phyloP scores from a whole-genome alignment of 2,888 invertebrate genomes.

The Chalcosyrphus nemorum region DNA sequence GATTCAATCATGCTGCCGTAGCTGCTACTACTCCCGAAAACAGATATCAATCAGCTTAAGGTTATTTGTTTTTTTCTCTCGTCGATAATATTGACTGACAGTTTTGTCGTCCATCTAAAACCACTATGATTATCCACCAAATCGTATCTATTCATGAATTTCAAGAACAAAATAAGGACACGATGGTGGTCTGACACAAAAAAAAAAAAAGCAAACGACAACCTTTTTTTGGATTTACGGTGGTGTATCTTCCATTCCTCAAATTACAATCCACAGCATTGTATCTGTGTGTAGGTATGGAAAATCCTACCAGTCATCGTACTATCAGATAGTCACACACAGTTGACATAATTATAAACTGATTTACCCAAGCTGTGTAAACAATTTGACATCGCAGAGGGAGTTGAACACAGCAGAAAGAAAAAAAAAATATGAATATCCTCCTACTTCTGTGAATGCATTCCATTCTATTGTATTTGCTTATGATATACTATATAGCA shows the following conservation, averaged over 20 bases:
- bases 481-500: slow-evolving; percentile 55
- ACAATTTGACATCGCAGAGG: slow-evolving; percentile 29
- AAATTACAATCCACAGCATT: slow-evolving; percentile 45
- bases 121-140: slow-evolving; percentile 40
- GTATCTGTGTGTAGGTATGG: not conserved
- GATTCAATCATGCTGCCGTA: slow-evolving; percentile 36
- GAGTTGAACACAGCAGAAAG: not conserved
- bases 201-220: slow-evolving; percentile 19
- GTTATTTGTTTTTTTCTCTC: not conserved
- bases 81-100: slow-evolving; percentile 63
- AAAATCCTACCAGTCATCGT: slow-evolving; percentile 23
- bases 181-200: slow-evolving; percentile 54
- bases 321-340: slow-evolving; percentile 30
- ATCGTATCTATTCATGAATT: slow-evolving; percentile 43
- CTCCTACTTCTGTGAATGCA: slow-evolving; percentile 42
- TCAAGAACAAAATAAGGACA: slow-evolving; percentile 22
- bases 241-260: slow-evolving; percentile 33
- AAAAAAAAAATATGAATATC: not conserved
- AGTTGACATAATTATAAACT: slow-evolving; percentile 63
- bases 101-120: slow-evolving; percentile 54
- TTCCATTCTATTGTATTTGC: slow-evolving; percentile 57
- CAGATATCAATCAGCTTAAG: slow-evolving; percentile 62
- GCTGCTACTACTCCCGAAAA: slow-evolving; percentile 42
- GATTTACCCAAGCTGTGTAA: slow-evolving; percentile 64
- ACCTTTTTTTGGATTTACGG: slow-evolving; percentile 34